Conservation (phyloP, 2,113 vertebrate species). For the Urocynchramus pylzowi region DNA sequence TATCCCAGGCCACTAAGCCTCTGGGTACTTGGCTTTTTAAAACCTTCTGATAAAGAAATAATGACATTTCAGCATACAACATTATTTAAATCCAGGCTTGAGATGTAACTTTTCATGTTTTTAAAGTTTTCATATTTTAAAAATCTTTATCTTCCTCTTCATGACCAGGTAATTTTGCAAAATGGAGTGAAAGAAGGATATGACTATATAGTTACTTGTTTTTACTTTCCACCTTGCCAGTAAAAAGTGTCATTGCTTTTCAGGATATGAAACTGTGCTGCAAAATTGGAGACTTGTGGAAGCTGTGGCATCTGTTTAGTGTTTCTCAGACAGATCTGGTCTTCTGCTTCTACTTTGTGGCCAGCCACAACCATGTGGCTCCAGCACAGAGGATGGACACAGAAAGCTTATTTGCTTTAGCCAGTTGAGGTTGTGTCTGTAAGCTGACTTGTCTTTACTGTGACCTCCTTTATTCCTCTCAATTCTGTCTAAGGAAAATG, state of each 20-base stretch:
- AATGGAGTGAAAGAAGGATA: not conserved
- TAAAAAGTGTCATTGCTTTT: not conserved
- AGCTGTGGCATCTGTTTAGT: not conserved
- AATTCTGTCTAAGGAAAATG: not conserved
- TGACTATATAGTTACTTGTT: too few relatives aligned
- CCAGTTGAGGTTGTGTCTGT: not conserved
- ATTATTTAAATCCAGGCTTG: constrained; percentile 85
- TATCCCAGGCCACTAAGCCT: constrained; percentile 83
- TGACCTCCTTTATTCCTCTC: not conserved
- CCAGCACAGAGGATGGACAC: not conserved
- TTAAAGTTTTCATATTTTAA: not conserved
- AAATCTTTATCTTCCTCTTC: not conserved
- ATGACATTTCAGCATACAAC: constrained; percentile 87
- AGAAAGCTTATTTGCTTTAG: not conserved
- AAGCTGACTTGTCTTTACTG: not conserved
- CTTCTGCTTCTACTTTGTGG: not conserved
- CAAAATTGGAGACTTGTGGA: not conserved
- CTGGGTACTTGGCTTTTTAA: constrained; percentile 80
- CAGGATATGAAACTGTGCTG: not conserved
- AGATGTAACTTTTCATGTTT: not conserved
- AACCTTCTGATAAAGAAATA: constrained; percentile 81
- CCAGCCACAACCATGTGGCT: not conserved
- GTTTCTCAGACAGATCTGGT: not conserved
- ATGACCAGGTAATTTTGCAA: not conserved
- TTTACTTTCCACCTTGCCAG: too few relatives aligned